Evolutionary conservation across 1,140 invertebrate species (phyloP).

Genomic region (Diprion similis): DNA sequence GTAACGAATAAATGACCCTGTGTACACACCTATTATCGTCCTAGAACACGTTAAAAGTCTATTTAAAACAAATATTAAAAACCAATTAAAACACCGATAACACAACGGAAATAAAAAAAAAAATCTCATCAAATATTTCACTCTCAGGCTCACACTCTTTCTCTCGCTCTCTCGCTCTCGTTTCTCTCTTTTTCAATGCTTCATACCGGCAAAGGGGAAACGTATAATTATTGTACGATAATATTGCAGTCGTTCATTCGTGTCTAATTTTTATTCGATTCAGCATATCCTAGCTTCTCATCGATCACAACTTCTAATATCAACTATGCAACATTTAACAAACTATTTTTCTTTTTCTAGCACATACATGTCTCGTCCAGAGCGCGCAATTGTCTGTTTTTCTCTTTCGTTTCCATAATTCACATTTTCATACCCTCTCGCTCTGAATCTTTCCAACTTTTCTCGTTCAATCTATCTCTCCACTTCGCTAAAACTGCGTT

Average conservation of each 20-base stretch:
- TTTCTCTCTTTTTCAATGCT: slow-evolving; percentile 8
- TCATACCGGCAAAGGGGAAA: background rate
- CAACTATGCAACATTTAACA: slow-evolving; percentile 7
- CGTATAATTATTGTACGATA: background rate
- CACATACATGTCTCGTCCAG: background rate
- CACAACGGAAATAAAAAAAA: background rate
- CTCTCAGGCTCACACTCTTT: background rate
- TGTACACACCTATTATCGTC: background rate
- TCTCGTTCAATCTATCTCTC: slow-evolving; percentile 1
- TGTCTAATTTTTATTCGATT: background rate
- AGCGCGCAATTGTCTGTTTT: background rate
- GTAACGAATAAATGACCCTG: no score
- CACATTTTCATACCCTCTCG: background rate
- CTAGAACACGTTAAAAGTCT: background rate
- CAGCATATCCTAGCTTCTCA: background rate
- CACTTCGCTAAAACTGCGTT: background rate
- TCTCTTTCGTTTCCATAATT: background rate
- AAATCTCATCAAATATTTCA: slow-evolving; percentile 11
- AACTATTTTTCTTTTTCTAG: background rate
- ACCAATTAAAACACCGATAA: background rate
- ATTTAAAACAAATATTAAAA: background rate
- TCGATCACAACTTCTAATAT: background rate
- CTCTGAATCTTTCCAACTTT: background rate
- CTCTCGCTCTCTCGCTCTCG: slow-evolving; percentile 16
- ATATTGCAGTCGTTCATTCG: background rate